Conservation (phyloP, 2,113 vertebrate species). For the Tauraco erythrolophus region DNA sequence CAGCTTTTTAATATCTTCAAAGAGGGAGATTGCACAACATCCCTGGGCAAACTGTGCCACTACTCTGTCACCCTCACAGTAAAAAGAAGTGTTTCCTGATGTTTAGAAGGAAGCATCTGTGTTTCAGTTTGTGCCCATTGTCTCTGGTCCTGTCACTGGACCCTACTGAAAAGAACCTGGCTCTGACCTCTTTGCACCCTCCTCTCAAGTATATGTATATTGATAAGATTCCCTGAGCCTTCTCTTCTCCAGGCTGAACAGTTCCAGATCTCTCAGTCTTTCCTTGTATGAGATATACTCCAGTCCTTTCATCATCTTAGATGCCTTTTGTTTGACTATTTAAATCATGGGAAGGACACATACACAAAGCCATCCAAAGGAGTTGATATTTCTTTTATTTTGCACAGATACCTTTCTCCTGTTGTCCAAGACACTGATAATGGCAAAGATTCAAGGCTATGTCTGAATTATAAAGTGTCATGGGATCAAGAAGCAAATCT, state of each 20-base stretch:
- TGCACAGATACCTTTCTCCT: not conserved
- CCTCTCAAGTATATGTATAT: not conserved
- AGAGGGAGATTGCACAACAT: not conserved
- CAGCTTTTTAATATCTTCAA: not conserved
- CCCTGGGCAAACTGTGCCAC: not conserved
- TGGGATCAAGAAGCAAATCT: not conserved
- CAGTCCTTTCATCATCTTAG: not conserved
- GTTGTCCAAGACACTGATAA: not conserved
- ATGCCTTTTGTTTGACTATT: not conserved
- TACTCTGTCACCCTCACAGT: accelerated
- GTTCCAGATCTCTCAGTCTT: not conserved
- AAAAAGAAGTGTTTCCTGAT: not conserved
- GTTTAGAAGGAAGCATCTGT: not conserved
- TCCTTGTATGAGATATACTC: not conserved
- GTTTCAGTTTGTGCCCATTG: not conserved
- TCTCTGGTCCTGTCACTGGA: not conserved
- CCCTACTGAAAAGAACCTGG: not conserved
- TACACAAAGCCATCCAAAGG: not conserved
- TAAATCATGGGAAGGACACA: not conserved
- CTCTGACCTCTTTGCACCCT: not conserved
- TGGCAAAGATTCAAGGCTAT: not conserved
- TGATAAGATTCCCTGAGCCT: not conserved
- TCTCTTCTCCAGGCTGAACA: not conserved
- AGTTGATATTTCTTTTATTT: not conserved
- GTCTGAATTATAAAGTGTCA: not conserved